Conservation (phyloP, 2,797 vertebrate species). For the Coccyzus lansbergi region DNA sequence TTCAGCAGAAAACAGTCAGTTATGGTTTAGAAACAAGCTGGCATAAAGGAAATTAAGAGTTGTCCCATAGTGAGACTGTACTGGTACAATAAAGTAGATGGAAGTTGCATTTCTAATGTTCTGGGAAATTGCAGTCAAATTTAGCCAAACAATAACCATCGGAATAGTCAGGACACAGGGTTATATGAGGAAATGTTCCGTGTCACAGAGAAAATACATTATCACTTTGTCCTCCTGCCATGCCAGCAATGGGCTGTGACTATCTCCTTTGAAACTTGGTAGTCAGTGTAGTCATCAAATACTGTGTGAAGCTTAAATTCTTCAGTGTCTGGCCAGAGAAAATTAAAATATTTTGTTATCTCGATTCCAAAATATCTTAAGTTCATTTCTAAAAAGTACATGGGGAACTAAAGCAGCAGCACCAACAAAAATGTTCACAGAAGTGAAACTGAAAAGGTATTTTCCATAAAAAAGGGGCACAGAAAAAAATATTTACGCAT, state of each 20-base stretch:
- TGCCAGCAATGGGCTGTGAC: background rate
- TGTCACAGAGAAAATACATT: background rate
- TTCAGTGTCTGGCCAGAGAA: background rate
- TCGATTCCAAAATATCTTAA: background rate
- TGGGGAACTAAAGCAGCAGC: constrained; percentile 41
- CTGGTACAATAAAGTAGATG: background rate
- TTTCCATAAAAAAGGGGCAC: background rate
- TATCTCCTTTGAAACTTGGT: background rate
- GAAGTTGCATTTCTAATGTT: background rate
- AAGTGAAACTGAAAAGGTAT: constrained; percentile 51
- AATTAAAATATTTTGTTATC: background rate
- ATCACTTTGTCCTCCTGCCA: background rate
- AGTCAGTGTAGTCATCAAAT: background rate
- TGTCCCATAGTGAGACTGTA: background rate
- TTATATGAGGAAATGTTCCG: background rate
- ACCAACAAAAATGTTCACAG: background rate
- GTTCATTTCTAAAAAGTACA: background rate
- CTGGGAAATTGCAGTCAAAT: background rate
- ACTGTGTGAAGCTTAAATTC: background rate
- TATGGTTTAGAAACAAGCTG: background rate
- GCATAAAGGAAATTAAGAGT: background rate
- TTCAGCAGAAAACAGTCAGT: background rate
- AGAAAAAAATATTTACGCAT: background rate
- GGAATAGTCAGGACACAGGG: background rate
- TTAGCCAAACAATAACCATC: background rate